Percentiles rank a stretch among this genome's conserved stretches.
These are phyloP conservation scores for Digitonthophagus gazella DNA, from an alignment of 2,888 invertebrate genomes.

Conservation along the genomic window DNA sequence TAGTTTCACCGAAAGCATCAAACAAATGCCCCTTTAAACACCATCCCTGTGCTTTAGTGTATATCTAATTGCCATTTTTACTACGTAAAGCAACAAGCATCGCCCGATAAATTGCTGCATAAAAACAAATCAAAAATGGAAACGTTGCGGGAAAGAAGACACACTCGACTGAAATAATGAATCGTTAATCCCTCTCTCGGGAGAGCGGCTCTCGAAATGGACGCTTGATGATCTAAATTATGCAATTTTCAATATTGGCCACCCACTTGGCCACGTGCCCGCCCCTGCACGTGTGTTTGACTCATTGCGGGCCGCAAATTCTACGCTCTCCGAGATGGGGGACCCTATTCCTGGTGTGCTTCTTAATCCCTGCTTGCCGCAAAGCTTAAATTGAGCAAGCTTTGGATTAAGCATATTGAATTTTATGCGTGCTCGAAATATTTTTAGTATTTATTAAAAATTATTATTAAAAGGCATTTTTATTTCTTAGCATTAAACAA, in stretches of 20 bases:
- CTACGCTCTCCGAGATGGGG: slow-evolving; percentile 32
- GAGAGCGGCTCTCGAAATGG: slow-evolving; percentile 38
- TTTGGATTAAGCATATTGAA: neutral
- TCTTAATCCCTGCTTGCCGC: slow-evolving; percentile 8
- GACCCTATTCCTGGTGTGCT: slow-evolving; percentile 16
- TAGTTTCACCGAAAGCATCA: neutral
- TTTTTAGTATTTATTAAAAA: too few species aligned
- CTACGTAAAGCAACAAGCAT: neutral
- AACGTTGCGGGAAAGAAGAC: neutral
- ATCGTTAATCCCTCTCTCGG: slow-evolving; percentile 46
- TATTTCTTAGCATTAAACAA: neutral
- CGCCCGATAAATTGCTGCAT: neutral
- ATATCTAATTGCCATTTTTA: neutral
- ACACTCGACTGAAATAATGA: slow-evolving; percentile 39
- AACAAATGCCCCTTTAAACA: neutral
- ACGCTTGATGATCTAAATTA: slow-evolving; percentile 53
- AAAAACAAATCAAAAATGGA: neutral
- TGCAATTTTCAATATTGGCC: slow-evolving; percentile 56
- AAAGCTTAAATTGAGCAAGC: slow-evolving; percentile 11
- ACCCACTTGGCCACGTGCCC: slow-evolving; percentile 55
- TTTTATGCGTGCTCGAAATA: too few species aligned
- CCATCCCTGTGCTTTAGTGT: neutral
- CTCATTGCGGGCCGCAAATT: slow-evolving; percentile 53
- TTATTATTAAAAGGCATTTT: neutral
- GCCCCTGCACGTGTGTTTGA: slow-evolving; percentile 55